Percentiles rank a stretch among this genome's conserved stretches.
Conservation (phyloP, 2,113 vertebrate species). For the Prietella phreatophila region DNA sequence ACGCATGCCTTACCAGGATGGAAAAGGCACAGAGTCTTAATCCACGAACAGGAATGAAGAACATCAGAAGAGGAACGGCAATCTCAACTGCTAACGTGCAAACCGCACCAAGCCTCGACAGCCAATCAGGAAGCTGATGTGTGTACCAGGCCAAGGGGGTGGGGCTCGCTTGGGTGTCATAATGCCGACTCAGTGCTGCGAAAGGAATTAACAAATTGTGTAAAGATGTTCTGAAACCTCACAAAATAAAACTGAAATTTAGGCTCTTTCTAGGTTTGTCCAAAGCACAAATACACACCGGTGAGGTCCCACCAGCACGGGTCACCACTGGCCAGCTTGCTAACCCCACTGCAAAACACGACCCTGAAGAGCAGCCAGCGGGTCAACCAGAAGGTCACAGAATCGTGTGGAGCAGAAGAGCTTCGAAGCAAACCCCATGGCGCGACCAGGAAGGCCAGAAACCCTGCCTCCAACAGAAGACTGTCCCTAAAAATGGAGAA, state of each 20-base stretch:
- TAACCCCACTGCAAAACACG: constrained; percentile 79
- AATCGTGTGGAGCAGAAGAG: constrained; percentile 57
- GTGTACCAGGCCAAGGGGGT: constrained; percentile 75
- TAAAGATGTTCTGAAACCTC: background rate
- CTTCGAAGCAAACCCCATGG: constrained; percentile 62
- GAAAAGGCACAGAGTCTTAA: constrained; percentile 78
- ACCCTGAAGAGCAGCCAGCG: constrained; percentile 86
- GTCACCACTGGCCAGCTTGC: constrained; percentile 80
- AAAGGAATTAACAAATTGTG: background rate
- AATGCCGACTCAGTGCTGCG: constrained; percentile 80
- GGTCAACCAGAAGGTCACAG: constrained; percentile 76
- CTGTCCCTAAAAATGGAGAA: constrained; percentile 67
- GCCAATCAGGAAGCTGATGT: constrained; percentile 79
- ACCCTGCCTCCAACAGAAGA: constrained; percentile 79
- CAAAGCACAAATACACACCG: constrained; percentile 59
- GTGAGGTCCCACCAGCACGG: constrained; percentile 83
- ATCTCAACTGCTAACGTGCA: constrained; percentile 75
- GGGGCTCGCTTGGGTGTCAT: constrained; percentile 80
- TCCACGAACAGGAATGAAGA: constrained; percentile 75
- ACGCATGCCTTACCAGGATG: constrained; percentile 69
- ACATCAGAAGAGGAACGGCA: constrained; percentile 67
- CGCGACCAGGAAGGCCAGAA: constrained; percentile 77
- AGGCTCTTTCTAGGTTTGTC: background rate
- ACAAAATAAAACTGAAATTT: background rate
- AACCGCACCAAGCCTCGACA: constrained; percentile 78